Evolutionary conservation across 2,113 vertebrate genomes (phyloP).

Genomic region (Barbus barbus): DNA sequence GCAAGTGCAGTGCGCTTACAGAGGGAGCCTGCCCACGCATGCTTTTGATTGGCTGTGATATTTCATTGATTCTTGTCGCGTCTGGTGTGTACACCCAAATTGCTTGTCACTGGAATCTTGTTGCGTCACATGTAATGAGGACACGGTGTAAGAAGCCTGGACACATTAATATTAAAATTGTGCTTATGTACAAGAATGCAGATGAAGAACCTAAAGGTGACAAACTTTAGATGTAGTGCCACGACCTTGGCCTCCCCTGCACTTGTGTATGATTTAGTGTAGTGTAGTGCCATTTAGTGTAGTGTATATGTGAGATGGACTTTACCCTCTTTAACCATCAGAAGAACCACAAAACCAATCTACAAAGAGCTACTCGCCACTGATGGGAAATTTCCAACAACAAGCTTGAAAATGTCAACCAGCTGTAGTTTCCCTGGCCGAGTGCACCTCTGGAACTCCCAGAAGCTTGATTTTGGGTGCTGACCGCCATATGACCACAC

Average conservation of each 20-base stretch:
- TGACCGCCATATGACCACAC: slow-evolving; percentile 6
- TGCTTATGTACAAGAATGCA: no score
- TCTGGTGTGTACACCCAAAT: no score
- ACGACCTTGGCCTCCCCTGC: not conserved
- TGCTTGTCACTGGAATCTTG: no score
- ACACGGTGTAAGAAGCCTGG: no score
- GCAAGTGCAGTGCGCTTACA: no score
- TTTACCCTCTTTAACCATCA: not conserved
- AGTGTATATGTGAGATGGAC: not conserved
- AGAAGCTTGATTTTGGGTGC: slow-evolving; percentile 3
- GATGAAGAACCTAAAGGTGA: no score
- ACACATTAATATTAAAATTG: no score
- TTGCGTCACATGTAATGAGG: no score
- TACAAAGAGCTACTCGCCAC: not conserved
- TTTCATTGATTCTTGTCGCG: no score
- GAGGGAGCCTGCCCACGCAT: no score
- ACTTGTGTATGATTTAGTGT: not conserved
- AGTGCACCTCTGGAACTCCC: slow-evolving; percentile 19
- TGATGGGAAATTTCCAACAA: not conserved
- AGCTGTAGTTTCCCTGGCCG: slow-evolving; percentile 15
- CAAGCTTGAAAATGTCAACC: slow-evolving; percentile 23
- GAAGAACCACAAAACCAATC: slow-evolving; percentile 13
- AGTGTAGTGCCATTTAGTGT: not conserved
- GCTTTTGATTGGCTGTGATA: no score
- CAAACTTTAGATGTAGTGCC: no score